These are phyloP conservation scores for Lingula anatina DNA, from an alignment of 2,888 invertebrate species.

Conservation along the genomic window DNA sequence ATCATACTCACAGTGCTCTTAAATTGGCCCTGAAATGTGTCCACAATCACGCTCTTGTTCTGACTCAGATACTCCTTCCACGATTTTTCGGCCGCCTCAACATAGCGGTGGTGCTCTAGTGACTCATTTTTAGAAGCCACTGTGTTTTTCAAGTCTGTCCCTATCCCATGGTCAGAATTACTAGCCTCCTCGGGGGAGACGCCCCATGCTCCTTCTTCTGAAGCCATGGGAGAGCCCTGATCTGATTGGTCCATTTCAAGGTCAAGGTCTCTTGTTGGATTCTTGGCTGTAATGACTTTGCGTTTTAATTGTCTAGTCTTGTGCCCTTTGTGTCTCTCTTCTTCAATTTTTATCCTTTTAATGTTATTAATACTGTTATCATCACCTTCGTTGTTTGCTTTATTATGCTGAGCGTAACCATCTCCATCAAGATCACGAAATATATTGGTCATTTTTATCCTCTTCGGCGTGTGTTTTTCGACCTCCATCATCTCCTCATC, in stretches of 20 bases:
- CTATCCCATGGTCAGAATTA: not conserved
- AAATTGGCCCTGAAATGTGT: constrained; percentile 64
- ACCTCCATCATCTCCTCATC: not conserved
- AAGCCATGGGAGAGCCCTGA: no score
- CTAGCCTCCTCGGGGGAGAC: not conserved
- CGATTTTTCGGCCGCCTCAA: constrained; percentile 56
- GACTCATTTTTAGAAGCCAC: not conserved
- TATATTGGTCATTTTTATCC: constrained; percentile 57
- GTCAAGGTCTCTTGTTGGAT: constrained; percentile 3
- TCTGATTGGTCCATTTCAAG: no score
- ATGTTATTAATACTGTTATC: constrained; percentile 19
- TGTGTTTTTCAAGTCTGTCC: not conserved
- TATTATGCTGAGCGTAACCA: constrained; percentile 38
- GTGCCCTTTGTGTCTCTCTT: no score
- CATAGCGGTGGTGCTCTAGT: constrained; percentile 10
- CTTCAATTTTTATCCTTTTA: constrained; percentile 41
- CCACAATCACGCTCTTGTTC: constrained; percentile 61
- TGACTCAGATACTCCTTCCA: constrained; percentile 59
- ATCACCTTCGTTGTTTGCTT: constrained; percentile 28
- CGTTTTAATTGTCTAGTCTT: no score
- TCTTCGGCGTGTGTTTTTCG: constrained; percentile 2
- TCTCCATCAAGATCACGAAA: no score
- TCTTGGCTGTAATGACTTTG: constrained; percentile 32
- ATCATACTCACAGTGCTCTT: constrained; percentile 59
- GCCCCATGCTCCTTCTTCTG: no score